Evolutionary conservation across 2,888 invertebrate genomes (phyloP).

Genomic region (Hypercompe scribonia): DNA sequence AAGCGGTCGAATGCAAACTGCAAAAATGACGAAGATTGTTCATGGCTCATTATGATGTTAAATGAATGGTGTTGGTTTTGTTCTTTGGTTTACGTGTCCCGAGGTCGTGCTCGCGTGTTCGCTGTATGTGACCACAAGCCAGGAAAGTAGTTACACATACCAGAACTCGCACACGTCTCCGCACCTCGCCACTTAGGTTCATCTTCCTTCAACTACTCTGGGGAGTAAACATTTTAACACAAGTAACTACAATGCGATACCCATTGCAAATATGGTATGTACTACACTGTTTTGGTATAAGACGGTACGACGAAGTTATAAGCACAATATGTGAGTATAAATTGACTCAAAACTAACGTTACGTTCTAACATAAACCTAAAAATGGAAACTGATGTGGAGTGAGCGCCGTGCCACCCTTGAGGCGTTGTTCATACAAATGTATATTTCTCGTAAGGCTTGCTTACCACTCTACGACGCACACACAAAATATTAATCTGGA

Average conservation of each 20-base stretch:
- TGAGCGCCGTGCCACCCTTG: conserved; percentile 8
- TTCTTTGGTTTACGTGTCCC: conserved; percentile 63
- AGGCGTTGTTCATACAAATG: conserved; percentile 31
- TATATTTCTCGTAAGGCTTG: conserved; percentile 40
- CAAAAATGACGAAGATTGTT: conserved; percentile 80
- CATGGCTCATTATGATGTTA: conserved; percentile 82
- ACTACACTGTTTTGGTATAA: conserved; percentile 15
- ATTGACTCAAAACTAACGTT: neutral
- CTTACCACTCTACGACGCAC: conserved; percentile 40
- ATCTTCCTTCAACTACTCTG: conserved; percentile 50
- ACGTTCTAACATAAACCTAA: neutral
- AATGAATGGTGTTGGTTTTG: conserved; percentile 76
- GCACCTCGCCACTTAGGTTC: conserved; percentile 38
- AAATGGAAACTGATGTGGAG: conserved; percentile 9
- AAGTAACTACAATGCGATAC: conserved; percentile 17
- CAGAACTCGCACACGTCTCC: conserved; percentile 40
- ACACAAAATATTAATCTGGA: conserved; percentile 73
- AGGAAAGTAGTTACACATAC: conserved; percentile 40
- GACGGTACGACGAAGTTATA: neutral
- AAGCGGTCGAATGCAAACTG: conserved; percentile 71
- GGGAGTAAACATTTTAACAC: conserved; percentile 38
- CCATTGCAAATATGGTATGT: conserved; percentile 5
- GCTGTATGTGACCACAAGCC: conserved; percentile 44
- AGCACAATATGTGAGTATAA: neutral
- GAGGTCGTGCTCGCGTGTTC: conserved; percentile 60